Evolutionary conservation across 2,888 invertebrate species (phyloP), one percentile per base, ranked within the genome.

Genomic region (Seira sanloemensis): DNA sequence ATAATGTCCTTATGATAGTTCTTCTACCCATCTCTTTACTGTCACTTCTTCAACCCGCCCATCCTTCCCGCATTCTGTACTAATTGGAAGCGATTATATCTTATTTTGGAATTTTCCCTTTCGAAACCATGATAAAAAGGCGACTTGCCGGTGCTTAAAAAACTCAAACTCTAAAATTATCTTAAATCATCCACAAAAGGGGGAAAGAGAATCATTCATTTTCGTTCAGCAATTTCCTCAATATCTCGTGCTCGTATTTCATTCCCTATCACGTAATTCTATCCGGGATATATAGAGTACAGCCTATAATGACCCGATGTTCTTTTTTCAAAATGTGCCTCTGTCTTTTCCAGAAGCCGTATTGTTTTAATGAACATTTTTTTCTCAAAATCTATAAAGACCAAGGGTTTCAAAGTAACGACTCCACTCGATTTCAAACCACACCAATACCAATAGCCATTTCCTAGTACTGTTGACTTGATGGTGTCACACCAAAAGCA

Each of bases 41-140:
- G 58, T 73, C 73, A 73, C 58, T 54, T 73, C 73, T 26, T 24
- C 26, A 24, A 69, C 65, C 76, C 73, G 66, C 69, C 74, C 78
- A 85, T 78, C 78, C 85, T 71, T 71, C 37, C 66, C 78, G 82
- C 81, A 78, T 86, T 82, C 78, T 75, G 73, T 54, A 68, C 86
- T 86, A 83, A 86, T 86, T 86, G 86, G 86, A 82, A 71, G 69
- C 77, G 82, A 86, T 83, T 79, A 69, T 81, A 81, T 85, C 81
- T 78, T 66, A 24, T 71, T 37, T 69, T 50, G 24, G n/a, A 46
- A 19, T 37, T 37, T 37, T 19, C 71, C 54, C 71, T 12, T 23
- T 50, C 46, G 50, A 69, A 25, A 69, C 37, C n/a, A 71, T 12
- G 46, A 18, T 19, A 71, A 21, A 69, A 71, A 68, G 23, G 71